These are phyloP conservation scores for Bembecia ichneumoniformis DNA, from an alignment of 2,888 invertebrate species.

Conservation along the genomic window DNA sequence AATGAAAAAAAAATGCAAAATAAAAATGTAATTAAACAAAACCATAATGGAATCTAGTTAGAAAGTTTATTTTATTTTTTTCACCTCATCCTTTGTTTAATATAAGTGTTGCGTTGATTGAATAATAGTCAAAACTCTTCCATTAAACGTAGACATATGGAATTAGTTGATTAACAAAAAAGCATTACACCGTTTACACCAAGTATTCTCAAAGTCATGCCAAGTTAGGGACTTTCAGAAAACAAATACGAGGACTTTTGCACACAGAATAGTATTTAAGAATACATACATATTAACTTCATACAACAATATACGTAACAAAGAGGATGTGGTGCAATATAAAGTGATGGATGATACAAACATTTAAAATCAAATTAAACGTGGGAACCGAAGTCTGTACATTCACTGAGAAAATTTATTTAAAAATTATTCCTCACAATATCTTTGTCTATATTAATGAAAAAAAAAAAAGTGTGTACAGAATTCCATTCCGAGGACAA, in stretches of 20 bases:
- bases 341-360: neutral
- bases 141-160: too few species aligned
- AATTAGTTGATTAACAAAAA: too few species aligned
- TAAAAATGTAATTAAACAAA: too few species aligned
- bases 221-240: too few species aligned
- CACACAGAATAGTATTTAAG: too few species aligned
- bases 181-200: too few species aligned
- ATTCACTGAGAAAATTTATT: neutral
- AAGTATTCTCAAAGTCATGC: too few species aligned
- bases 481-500: slow-evolving; percentile 26
- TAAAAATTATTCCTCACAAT: neutral
- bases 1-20: too few species aligned
- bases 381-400: neutral
- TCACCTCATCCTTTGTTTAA: slow-evolving; percentile 38
- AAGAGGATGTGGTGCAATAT: neutral
- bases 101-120: slow-evolving; percentile 44
- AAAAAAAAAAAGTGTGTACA: slow-evolving; percentile 15
- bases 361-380: neutral
- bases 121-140: neutral
- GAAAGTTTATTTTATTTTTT: too few species aligned
- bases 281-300: neutral
- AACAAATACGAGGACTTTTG: too few species aligned
- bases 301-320: neutral
- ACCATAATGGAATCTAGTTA: too few species aligned
- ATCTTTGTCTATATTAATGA: neutral